Base-by-base conservation (phyloP, 2,888 invertebrate species). In the Cyrtodaria siliqua region DNA sequence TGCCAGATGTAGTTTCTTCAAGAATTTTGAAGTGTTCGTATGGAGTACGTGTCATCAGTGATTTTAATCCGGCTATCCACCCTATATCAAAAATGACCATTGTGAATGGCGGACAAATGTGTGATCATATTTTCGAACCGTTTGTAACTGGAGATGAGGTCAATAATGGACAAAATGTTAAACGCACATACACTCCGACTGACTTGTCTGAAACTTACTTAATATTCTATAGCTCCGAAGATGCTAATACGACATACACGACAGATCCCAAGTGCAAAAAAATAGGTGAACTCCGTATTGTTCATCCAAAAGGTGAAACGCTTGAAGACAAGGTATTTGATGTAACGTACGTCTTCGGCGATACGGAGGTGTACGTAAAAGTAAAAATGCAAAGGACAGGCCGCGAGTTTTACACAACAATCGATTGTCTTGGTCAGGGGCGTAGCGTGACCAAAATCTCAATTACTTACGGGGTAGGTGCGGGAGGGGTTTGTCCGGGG, bases 301-400 rank as follows among this genome's bases (percentile, higher is more conserved):
- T 14, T 1, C 47, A 47, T 47, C 42, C 42, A 47, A 44, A 60
- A 23, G 47, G 47, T 8, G 59, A 60, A 44, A 42, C 59, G 16
- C 18, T 24, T 14, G 44, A 60, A 26, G 47, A 60, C 18, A 60
- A 60, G 9, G 14, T 8, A 14, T 9, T 14, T 44, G 47, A 60
- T 18, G 47, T 44, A 20, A 60, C 27, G 12, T 26, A 44, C 2
- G 27, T 44, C 33, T 33, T 33, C 12, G 12, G 33, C 12, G 33
- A 33, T 12, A 33, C 33, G 33, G 33, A 33, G 33, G 26, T 60
- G 42, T 60, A 26, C 3, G 59, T 60, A 16, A 44, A 42, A 14
- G 27, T 24, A 2, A 42, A 27, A 47, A 60, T 60, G 2, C 1
- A 44, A 8, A 24, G 16, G 2, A 60, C 44, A 6, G 38, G 38